Percentiles rank a stretch among this genome's conserved stretches.
These are phyloP conservation scores for Pseudorectes ferrugineus DNA, from an alignment of 2,113 vertebrate species.

Conservation along the genomic window DNA sequence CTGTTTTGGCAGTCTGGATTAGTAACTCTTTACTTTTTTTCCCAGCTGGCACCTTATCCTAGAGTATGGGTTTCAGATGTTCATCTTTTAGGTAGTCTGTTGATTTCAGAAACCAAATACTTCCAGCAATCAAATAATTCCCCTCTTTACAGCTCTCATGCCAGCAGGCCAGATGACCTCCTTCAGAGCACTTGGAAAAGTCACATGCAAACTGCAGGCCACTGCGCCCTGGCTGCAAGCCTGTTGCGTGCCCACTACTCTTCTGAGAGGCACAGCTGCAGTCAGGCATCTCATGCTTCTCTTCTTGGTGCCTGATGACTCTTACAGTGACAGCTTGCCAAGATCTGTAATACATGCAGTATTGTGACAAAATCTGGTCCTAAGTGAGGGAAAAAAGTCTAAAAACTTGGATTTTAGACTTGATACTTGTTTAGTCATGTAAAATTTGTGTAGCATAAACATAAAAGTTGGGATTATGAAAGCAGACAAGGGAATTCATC, in stretches of 20 bases:
- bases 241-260: fast-evolving
- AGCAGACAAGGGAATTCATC: neutral
- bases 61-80: neutral
- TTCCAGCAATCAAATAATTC: neutral
- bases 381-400: neutral
- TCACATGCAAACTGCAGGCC: neutral
- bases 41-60: neutral
- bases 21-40: neutral
- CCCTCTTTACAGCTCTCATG: neutral
- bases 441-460: neutral
- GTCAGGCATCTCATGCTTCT: neutral
- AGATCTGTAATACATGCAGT: neutral
- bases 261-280: neutral
- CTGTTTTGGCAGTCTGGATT: neutral
- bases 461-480: neutral
- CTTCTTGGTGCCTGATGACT: neutral
- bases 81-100: neutral
- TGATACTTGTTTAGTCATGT: neutral
- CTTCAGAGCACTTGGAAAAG: neutral
- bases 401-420: neutral
- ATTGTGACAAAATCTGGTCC: neutral
- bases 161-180: neutral
- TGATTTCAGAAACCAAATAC: neutral
- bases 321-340: neutral
- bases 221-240: neutral